These are phyloP conservation scores for Campoplex capitator DNA, from an alignment of 2,888 invertebrate genomes.

Conservation along the genomic window DNA sequence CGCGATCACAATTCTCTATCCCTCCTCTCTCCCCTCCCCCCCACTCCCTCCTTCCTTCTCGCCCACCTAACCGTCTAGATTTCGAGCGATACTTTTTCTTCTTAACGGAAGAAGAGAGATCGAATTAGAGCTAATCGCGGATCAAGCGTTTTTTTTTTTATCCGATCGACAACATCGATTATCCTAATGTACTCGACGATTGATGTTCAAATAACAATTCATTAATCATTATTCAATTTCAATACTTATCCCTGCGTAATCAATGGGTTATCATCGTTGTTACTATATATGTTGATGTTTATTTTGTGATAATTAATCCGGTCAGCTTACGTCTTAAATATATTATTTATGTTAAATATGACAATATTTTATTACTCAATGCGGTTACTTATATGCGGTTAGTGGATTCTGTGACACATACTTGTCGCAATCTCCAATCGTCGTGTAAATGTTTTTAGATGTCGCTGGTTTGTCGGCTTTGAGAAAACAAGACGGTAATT, in stretches of 20 bases:
- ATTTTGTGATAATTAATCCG: background rate
- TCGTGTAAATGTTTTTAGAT: background rate
- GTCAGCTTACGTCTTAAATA: background rate
- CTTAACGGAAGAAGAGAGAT: constrained; percentile 31
- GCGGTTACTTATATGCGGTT: background rate
- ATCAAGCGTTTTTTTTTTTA: constrained; percentile 15
- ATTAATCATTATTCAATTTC: constrained; percentile 21
- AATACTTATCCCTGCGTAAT: background rate
- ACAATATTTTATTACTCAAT: background rate
- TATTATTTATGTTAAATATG: background rate
- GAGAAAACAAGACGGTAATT: constrained; percentile 24
- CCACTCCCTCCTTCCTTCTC: too few species aligned
- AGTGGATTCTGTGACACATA: background rate
- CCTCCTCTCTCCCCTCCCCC: background rate
- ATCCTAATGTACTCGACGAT: constrained; percentile 32
- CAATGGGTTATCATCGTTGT: background rate
- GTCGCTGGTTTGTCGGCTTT: background rate
- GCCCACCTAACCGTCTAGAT: constrained; percentile 5
- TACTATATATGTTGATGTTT: background rate
- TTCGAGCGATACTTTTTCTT: constrained; percentile 10
- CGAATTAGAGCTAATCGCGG: constrained; percentile 32
- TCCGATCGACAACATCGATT: constrained; percentile 34
- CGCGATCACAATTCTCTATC: constrained; percentile 22
- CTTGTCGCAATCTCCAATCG: background rate
- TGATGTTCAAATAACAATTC: constrained; percentile 7